Base-by-base conservation (phyloP, 2,888 invertebrate species). In the Adelognathus sp. region DNA sequence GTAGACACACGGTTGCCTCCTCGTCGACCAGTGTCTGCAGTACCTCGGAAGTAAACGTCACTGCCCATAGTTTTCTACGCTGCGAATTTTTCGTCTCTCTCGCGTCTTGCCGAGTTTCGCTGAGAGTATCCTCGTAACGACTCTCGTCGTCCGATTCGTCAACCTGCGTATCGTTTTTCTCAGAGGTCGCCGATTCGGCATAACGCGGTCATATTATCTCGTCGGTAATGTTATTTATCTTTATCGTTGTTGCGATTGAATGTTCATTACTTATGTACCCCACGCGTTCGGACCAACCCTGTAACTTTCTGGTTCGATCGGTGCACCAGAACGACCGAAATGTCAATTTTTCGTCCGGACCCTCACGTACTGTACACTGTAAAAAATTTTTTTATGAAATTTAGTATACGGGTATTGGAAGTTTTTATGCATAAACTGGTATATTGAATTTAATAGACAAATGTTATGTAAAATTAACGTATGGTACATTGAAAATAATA, bases 1-100 rank as follows among this genome's bases (percentile, higher is more conserved):
- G 87, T 18, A 89, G 81, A 66, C 61, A 76, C 56, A 89, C 61
- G 31, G 86, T 88, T 7, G 87, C 83, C 70, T 88, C 85, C 61
- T 90, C 90, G 60, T 90, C 90, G 63, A 82, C 85, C 79, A 90
- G 83, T 21, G 90, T 90, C 81, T 90, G 89, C 60, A 86, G 88
- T 58, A 89, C 82, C 80, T 88, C 86, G 16, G 90, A 90, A 14
- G 89, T 88, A 52, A 90, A 86, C 52, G 87, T 87, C 63, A 89
- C 81, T n/a, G 87, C 85, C 86, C 87, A 84, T 66, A 89, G 86
- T 66, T 88, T 88, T 80, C 83, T 84, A 73, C 85, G 86, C 46
- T 87, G 87, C 7, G 78, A 81, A 50, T 86, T 84, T 80, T 83
- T 84, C 29, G 81, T 63, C 9, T 85, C 85, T 80, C 79, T 71